A percentile compares a stretch with the other conserved stretches of the same genome.
Evolutionary conservation across 1,140 invertebrate genomes (phyloP).

Genomic region (Heliconius eleuchia): DNA sequence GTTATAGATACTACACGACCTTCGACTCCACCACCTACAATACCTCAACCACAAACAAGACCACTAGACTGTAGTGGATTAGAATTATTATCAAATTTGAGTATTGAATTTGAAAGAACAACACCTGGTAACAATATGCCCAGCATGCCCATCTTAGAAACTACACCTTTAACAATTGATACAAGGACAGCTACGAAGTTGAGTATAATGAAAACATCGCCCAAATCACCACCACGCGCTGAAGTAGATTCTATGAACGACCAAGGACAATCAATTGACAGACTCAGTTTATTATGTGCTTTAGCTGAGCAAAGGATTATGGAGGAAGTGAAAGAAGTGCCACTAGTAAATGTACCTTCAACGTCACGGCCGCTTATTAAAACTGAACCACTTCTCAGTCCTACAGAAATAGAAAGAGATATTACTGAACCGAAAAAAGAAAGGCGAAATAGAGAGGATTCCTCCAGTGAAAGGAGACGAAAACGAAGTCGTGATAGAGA

Average conservation of each 20-base stretch:
- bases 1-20: slow-evolving; percentile 68
- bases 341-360: slow-evolving; percentile 44
- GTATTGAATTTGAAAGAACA: slow-evolving; percentile 86
- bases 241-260: slow-evolving; percentile 58
- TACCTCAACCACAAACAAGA: slow-evolving; percentile 47
- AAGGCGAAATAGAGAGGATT: slow-evolving; percentile 67
- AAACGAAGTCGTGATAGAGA: slow-evolving; percentile 67
- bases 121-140: slow-evolving; percentile 57
- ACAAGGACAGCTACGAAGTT: slow-evolving; percentile 64
- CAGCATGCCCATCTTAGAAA: slow-evolving; percentile 58
- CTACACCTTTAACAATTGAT: slow-evolving; percentile 63
- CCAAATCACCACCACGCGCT: slow-evolving; percentile 67
- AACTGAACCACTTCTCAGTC: slow-evolving; percentile 64
- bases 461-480: slow-evolving; percentile 63
- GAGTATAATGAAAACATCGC: slow-evolving; percentile 76
- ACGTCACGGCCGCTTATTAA: slow-evolving; percentile 66
- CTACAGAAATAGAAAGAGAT: slow-evolving; percentile 55
- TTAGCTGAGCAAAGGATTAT: slow-evolving; percentile 92
- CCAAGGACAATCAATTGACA: slow-evolving; percentile 82
- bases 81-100: slow-evolving; percentile 90
- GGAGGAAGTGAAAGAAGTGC: slow-evolving; percentile 84
- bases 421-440: slow-evolving; percentile 61
- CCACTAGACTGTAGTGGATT: slow-evolving; percentile 88
- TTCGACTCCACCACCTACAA: slow-evolving; percentile 48
- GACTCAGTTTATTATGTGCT: slow-evolving; percentile 90